Percentiles rank a stretch among this genome's conserved stretches.
These are phyloP conservation scores for Drosophila subquinaria DNA, from an alignment of 2,888 invertebrate genomes.

Conservation along the genomic window DNA sequence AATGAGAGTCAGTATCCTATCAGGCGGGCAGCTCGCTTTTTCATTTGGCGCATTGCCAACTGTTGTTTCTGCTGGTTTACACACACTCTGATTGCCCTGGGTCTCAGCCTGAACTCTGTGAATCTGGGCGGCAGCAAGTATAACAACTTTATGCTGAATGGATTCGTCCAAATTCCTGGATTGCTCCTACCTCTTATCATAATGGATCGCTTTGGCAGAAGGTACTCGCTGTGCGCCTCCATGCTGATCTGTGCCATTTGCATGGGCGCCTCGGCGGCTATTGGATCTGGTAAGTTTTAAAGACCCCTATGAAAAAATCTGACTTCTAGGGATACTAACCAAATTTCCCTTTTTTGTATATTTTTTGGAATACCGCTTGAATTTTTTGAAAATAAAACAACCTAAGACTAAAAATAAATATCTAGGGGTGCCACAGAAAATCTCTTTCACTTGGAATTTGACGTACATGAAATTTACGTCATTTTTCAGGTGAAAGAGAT, in stretches of 20 bases:
- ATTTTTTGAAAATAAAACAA: no score
- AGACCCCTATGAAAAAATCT: neutral
- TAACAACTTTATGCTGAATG: conserved; percentile 89
- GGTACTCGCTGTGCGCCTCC: conserved; percentile 88
- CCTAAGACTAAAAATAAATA: no score
- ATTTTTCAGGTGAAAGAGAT: no score
- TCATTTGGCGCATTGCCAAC: conserved; percentile 85
- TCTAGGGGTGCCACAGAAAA: no score
- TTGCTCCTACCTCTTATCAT: conserved; percentile 88
- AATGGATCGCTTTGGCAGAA: conserved; percentile 89
- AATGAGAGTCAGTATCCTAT: conserved; percentile 80
- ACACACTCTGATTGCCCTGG: conserved; percentile 92
- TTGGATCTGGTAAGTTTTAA: conserved; percentile 64
- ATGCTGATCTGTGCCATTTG: conserved; percentile 88
- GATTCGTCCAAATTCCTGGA: conserved; percentile 90
- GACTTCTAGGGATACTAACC: neutral
- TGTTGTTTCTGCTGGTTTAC: conserved; percentile 93
- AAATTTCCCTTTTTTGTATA: no score
- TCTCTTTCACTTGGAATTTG: no score
- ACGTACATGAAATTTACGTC: no score
- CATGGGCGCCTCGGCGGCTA: conserved; percentile 79
- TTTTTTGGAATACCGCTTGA: no score
- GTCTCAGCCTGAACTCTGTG: conserved; percentile 91
- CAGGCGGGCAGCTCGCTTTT: conserved; percentile 61
- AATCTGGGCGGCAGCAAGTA: conserved; percentile 91